Percentiles rank a stretch among this genome's conserved stretches.
Conservation (phyloP, 2,113 vertebrate species). For the Onychostruthus taczanowskii region DNA sequence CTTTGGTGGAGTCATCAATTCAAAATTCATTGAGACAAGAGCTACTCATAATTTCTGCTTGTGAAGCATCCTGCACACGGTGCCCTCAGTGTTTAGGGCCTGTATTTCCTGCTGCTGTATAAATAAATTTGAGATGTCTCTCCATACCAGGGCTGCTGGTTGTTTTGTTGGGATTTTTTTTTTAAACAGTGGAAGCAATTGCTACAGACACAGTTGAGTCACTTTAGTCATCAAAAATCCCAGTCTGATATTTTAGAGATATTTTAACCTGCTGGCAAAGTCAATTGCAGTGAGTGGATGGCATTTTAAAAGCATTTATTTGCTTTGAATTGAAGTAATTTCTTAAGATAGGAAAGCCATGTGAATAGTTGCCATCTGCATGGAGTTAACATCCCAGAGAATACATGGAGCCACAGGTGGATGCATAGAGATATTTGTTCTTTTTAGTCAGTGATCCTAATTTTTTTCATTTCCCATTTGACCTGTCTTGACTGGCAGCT, state of each 20-base stretch:
- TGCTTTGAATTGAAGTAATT: neutral
- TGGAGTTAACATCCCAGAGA: neutral
- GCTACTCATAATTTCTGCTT: neutral
- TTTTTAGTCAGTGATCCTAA: neutral
- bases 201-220: neutral
- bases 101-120: neutral
- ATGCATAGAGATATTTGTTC: neutral
- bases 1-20: neutral
- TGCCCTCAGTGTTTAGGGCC: neutral
- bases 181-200: neutral
- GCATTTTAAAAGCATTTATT: neutral
- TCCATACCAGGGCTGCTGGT: neutral
- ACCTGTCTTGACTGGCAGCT: constrained; percentile 29
- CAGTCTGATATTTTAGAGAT: neutral
- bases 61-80: neutral
- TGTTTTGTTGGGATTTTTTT: neutral
- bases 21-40: neutral
- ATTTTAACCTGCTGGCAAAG: neutral
- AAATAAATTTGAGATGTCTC: neutral
- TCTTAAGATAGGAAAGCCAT: neutral
- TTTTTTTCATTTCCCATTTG: constrained; percentile 42
- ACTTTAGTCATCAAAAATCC: neutral
- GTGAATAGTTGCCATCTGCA: neutral
- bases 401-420: neutral
- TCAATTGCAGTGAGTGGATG: neutral